Evolutionary conservation across 2,797 vertebrate species (phyloP).

Genomic region (Holocentrus rufus): DNA sequence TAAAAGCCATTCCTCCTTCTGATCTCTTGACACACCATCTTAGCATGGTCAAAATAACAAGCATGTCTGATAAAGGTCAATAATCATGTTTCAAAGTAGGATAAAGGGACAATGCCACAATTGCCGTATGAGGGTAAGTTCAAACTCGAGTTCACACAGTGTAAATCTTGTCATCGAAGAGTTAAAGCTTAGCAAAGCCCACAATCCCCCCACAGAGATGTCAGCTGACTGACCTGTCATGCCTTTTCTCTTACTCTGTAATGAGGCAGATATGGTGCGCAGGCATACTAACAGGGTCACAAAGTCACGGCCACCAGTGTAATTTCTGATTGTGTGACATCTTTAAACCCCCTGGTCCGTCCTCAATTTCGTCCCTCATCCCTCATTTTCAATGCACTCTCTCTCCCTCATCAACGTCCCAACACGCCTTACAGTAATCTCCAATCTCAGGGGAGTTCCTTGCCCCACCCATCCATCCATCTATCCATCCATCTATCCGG

Average conservation of each 20-base stretch:
- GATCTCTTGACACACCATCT: too few species aligned
- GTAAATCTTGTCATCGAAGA: background rate
- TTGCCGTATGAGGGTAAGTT: background rate
- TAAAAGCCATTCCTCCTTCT: too few species aligned
- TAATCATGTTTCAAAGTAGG: too few species aligned
- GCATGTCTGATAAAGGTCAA: too few species aligned
- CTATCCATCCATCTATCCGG: slow-evolving; percentile 31
- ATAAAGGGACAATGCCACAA: too few species aligned
- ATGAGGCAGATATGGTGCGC: slow-evolving; percentile 31
- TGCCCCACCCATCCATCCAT: slow-evolving; percentile 9
- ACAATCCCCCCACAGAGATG: background rate
- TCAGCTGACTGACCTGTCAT: slow-evolving; percentile 56
- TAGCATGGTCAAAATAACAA: too few species aligned
- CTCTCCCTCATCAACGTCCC: slow-evolving; percentile 10
- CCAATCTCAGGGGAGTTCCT: slow-evolving; percentile 31
- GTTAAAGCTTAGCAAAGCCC: slow-evolving; percentile 2
- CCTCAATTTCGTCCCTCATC: slow-evolving; percentile 15
- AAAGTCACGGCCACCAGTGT: slow-evolving; percentile 44
- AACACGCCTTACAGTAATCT: slow-evolving; percentile 42
- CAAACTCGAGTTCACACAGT: background rate
- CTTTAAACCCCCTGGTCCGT: slow-evolving; percentile 17
- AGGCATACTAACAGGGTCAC: slow-evolving; percentile 34
- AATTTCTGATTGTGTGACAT: slow-evolving; percentile 58
- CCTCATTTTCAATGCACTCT: background rate
- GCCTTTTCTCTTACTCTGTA: slow-evolving; percentile 41